Conservation (phyloP, 2,888 invertebrate species). For the Clitarchus hookeri region DNA sequence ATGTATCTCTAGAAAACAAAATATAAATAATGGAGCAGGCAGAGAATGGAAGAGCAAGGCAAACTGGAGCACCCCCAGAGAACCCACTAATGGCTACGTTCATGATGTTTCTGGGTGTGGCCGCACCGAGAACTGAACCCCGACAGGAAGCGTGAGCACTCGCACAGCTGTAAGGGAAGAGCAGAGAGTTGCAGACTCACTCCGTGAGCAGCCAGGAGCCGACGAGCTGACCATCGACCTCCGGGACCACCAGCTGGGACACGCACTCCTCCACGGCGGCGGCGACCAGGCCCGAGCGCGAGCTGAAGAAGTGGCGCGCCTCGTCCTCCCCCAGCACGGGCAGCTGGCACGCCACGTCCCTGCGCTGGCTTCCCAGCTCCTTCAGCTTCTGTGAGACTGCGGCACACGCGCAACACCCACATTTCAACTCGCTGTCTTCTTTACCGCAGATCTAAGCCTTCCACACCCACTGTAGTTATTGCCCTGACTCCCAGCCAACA, state of each 20-base stretch:
- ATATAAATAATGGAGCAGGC: too few species aligned
- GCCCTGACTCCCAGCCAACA: too few species aligned
- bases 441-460: too few species aligned
- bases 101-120: too few species aligned
- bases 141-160: too few species aligned
- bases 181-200: slow-evolving; percentile 58
- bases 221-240: slow-evolving; percentile 70
- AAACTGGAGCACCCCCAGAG: too few species aligned
- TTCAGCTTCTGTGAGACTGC: slow-evolving; percentile 52
- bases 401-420: slow-evolving; percentile 30
- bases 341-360: slow-evolving; percentile 30
- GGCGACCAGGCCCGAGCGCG: slow-evolving; percentile 74
- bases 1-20: too few species aligned
- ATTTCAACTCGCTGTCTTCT: neutral
- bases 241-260: slow-evolving; percentile 65
- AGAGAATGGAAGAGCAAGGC: too few species aligned
- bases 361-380: slow-evolving; percentile 48
- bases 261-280: slow-evolving; percentile 73
- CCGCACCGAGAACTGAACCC: too few species aligned
- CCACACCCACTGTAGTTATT: too few species aligned
- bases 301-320: slow-evolving; percentile 72
- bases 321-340: slow-evolving; percentile 58
- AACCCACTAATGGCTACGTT: too few species aligned
- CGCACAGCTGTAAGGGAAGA: too few species aligned
- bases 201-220: slow-evolving; percentile 82